Base-by-base conservation (phyloP, 2,888 invertebrate genomes). In the Drosophila acutilabella region DNA sequence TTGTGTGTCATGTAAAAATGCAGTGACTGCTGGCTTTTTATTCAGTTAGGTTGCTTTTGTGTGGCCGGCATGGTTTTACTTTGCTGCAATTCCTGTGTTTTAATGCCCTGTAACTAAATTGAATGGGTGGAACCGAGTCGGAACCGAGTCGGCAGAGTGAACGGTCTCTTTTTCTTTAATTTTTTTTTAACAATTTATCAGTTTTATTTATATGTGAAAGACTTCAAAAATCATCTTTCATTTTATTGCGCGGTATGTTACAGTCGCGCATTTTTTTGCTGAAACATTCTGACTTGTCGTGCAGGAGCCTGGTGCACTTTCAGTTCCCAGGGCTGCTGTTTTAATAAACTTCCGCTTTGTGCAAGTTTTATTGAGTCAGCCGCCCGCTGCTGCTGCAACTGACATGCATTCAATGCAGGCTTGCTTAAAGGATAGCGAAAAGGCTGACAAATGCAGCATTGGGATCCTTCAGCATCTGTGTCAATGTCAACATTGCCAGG, bases 261-360 rank as follows among this genome's bases (percentile, higher is more conserved):
- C 0, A 8, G 30, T 50, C 53, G 6, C 20, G 18, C 16, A 60
- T 11, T 14, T 14, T 0, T 20, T n/a, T 30, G 13, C 8, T 0
- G 0, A 1, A 23, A 8, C 18, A 8, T 56, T 36, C 42, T 26
- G 54, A 59, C 54, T 74, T 74, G 67, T 62, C 50, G 71, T 71
- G 69, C 20, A 69, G 57, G 57, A 52, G 67, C 54, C 42, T 57
- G 59, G 48, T 60, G 57, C 48, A 64, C 58, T 58, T 72, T 50
- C 44, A 56, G 44, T 59, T 44, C 60, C 54, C 48, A n/a, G 51
- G 52, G 69, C 76, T 78, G 72, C 71, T 75, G 65, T 87, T 86
- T 86, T 86, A 89, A 86, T 89, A 88, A 79, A 89, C 83, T 88
- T 89, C 79, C 81, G 79, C 71, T 72, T 79, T 88, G 68, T 81